Base-by-base conservation (phyloP, 2,113 vertebrate genomes). In the Brevimyrus niger region DNA sequence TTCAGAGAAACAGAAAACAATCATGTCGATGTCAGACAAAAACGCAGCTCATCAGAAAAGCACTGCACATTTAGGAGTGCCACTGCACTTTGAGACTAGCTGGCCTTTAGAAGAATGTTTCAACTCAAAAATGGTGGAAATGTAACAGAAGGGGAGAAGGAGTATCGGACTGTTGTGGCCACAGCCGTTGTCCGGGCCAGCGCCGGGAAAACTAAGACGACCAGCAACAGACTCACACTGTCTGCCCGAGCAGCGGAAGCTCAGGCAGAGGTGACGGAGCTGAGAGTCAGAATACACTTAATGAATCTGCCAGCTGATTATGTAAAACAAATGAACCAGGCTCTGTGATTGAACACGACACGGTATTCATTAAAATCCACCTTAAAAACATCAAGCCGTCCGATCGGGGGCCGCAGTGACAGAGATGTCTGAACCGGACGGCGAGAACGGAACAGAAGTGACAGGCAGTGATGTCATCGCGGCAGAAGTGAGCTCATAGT, bases 271-370 rank as follows among this genome's bases (percentile, higher is more conserved):
- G n/a, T 15, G 84, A 86, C 21, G 44, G 82, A 44, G 61, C 55
- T 51, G 2, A 46, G 76, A 69, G 73, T 76, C 88, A 88, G 93
- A 93, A 94, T 92, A 92, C 91, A 80, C 92, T 95, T 97, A 98
- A 98, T 98, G 97, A 98, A 97, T 96, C 97, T 97, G 97, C 97
- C 97, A 97, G 95, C 96, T 95, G 95, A 96, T 96, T 96, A 92
- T 87, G 85, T 87, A 38, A 88, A 87, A 89, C 95, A 96, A 96
- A 96, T 94, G 96, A 97, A 96, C 93, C 94, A 94, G 95, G 95
- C 93, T 94, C 94, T 96, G 89, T 96, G 96, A 97, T 96, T 96
- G 95, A 96, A 96, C 96, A 96, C 95, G 96, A 96, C 96, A 96
- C 91, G 48, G 94, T 95, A 95, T 97, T 97, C 97, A 97, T 97